Conservation (phyloP, 2,113 vertebrate genomes). For the Chaetops frenatus region DNA sequence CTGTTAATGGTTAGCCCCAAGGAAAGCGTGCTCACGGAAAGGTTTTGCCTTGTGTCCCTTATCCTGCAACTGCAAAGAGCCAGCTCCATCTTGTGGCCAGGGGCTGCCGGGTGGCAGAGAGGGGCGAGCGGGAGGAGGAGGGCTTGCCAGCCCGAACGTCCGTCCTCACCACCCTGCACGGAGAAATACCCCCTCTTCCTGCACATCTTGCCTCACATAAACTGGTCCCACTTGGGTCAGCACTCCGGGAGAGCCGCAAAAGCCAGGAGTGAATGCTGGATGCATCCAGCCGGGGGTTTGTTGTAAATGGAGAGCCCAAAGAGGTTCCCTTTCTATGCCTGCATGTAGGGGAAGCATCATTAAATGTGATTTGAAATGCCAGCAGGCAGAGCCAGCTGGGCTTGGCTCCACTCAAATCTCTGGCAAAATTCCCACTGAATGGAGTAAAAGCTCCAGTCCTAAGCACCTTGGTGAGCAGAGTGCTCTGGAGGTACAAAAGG, state of each 20-base stretch:
- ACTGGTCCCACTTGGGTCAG: background rate
- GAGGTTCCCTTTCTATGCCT: background rate
- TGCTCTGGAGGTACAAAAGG: fast-evolving
- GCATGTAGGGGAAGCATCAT: background rate
- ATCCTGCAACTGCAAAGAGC: background rate
- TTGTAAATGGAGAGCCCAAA: background rate
- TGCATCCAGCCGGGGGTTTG: background rate
- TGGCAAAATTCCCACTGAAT: background rate
- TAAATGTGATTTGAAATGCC: background rate
- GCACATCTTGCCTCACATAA: background rate
- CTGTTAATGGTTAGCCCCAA: background rate
- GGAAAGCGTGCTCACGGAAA: background rate
- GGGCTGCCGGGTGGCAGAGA: background rate
- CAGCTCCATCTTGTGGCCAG: conserved; percentile 49
- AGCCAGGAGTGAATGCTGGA: background rate
- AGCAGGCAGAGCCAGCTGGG: background rate
- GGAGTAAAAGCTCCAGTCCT: background rate
- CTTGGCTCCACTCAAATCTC: background rate
- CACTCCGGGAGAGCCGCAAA: background rate
- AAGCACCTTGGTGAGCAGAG: background rate
- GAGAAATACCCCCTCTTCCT: background rate
- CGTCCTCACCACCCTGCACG: fast-evolving
- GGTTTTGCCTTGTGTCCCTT: background rate
- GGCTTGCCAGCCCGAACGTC: background rate
- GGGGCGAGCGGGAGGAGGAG: background rate